Conservation (phyloP, 2,888 invertebrate species). For the Cremastobaeus sp. region DNA sequence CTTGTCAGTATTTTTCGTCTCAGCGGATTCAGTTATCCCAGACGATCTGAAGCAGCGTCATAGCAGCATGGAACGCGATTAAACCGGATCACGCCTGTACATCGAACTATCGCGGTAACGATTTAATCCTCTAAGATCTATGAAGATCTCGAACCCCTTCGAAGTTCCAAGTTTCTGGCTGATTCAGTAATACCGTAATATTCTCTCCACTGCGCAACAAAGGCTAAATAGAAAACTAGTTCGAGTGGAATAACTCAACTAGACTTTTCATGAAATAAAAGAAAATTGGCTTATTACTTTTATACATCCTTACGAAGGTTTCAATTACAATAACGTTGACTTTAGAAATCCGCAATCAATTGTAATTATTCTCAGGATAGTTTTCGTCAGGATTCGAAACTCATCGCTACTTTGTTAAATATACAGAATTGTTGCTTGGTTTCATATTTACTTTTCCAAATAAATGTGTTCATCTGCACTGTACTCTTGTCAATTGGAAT, state of each 20-base stretch:
- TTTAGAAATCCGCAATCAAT: no score
- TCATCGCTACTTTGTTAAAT: no score
- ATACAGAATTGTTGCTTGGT: no score
- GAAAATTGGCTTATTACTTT: slow-evolving; percentile 28
- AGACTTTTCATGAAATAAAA: slow-evolving; percentile 24
- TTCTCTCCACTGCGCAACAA: slow-evolving; percentile 26
- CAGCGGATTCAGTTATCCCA: slow-evolving; percentile 21
- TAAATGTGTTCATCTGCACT: no score
- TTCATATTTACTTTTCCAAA: no score
- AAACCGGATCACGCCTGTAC: slow-evolving; percentile 45
- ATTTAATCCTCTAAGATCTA: slow-evolving; percentile 55
- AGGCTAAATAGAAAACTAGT: slow-evolving; percentile 30
- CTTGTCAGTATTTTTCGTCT: slow-evolving; percentile 23
- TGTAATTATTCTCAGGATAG: no score
- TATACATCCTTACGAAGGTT: no score
- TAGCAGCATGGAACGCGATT: slow-evolving; percentile 34
- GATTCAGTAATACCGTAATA: slow-evolving; percentile 40
- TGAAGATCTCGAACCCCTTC: slow-evolving; percentile 43
- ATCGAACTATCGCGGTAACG: slow-evolving; percentile 40
- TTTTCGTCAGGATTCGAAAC: no score
- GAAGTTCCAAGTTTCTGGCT: slow-evolving; percentile 31
- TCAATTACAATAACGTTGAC: no score
- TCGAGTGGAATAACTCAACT: slow-evolving; percentile 27
- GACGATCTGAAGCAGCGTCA: slow-evolving; percentile 24
- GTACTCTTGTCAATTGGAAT: no score